These are phyloP conservation scores for Bombus fervidus DNA, from an alignment of 1,140 invertebrate genomes.

Conservation along the genomic window DNA sequence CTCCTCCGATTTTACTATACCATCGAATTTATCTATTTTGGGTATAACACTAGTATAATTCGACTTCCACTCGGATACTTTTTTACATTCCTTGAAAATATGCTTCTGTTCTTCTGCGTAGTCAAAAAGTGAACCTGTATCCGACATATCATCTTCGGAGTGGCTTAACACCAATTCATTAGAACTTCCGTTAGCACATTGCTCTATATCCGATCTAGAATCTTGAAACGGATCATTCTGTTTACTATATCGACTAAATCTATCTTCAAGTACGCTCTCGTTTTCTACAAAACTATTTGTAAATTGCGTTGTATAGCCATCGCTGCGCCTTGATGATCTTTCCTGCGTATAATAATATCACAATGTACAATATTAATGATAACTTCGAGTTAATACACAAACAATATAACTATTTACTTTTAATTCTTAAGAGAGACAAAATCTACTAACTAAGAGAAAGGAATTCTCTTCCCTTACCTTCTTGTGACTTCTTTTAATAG, in stretches of 20 bases:
- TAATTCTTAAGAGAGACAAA: background rate
- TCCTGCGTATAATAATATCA: constrained; percentile 58
- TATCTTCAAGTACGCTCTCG: background rate
- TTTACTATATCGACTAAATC: background rate
- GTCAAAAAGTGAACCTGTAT: constrained; percentile 64
- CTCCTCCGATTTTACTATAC: background rate
- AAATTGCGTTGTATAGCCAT: background rate
- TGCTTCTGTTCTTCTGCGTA: constrained; percentile 50
- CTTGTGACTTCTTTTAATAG: constrained; percentile 78
- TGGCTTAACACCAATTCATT: constrained; percentile 39
- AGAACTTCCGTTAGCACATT: constrained; percentile 59
- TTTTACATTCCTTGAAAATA: background rate
- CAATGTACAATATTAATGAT: constrained; percentile 17
- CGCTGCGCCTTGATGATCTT: constrained; percentile 60
- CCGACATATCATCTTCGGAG: constrained; percentile 61
- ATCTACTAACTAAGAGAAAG: constrained; percentile 22
- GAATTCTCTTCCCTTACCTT: constrained; percentile 69
- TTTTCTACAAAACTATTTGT: constrained; percentile 1
- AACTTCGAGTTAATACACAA: background rate
- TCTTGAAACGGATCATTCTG: background rate
- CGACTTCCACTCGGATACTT: background rate
- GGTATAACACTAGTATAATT: background rate
- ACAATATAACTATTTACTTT: background rate
- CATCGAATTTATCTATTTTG: background rate
- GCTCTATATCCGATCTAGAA: constrained; percentile 45